A percentile compares a stretch with the other conserved stretches of the same genome.
phyloP scores from a whole-genome alignment of 2,797 vertebrate genomes.

The Calcarius lapponicus region DNA sequence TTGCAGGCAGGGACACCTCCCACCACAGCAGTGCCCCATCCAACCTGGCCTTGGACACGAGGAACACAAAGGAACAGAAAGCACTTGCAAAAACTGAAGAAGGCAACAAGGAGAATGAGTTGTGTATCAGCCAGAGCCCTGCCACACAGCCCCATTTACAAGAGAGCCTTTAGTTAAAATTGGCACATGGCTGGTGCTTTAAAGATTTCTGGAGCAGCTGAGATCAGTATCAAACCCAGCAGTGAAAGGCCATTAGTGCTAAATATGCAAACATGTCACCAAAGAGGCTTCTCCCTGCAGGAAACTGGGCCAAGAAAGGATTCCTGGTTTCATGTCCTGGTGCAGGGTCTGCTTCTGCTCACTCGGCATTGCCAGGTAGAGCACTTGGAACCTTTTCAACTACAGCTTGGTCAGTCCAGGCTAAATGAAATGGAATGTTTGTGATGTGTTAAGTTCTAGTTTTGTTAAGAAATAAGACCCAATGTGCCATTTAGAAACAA shows the following conservation, averaged over 20 bases:
- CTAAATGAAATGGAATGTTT: background rate
- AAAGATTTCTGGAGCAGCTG: background rate
- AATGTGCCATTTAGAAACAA: background rate
- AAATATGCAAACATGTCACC: background rate
- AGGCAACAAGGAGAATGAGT: background rate
- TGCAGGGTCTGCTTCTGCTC: background rate
- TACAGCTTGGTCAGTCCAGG: background rate
- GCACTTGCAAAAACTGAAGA: background rate
- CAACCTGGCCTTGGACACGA: background rate
- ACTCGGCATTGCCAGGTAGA: background rate
- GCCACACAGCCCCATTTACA: background rate
- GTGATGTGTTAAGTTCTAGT: background rate
- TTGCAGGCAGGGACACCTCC: background rate
- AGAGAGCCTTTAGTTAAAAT: background rate
- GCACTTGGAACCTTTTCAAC: background rate
- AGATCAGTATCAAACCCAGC: background rate
- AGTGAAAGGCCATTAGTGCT: background rate
- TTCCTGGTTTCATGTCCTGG: background rate
- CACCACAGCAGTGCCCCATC: background rate
- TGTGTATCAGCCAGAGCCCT: background rate
- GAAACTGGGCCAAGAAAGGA: background rate
- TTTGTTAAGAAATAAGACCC: background rate
- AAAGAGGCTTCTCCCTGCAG: background rate
- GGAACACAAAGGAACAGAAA: background rate
- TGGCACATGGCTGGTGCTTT: background rate